A percentile compares a stretch with the other conserved stretches of the same genome.
phyloP scores from a whole-genome alignment of 2,797 vertebrate genomes.

The Tamandua tetradactyla region DNA sequence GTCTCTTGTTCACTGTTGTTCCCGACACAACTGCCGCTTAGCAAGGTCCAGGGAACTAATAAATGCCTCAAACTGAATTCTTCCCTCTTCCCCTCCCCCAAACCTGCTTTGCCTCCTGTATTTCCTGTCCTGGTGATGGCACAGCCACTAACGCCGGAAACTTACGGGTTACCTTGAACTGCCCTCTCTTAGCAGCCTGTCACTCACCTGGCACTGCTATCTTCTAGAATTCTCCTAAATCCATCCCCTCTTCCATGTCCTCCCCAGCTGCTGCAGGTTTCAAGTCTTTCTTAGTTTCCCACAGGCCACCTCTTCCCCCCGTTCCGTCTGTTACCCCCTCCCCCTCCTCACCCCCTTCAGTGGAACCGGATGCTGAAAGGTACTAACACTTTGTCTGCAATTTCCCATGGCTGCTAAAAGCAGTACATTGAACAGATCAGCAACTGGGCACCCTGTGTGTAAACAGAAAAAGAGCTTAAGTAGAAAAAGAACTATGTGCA shows the following conservation, averaged over 20 bases:
- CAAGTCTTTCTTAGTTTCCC: background rate
- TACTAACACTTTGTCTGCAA: background rate
- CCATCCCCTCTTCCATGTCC: background rate
- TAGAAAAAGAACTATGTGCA: slow-evolving; percentile 28
- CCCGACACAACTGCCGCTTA: background rate
- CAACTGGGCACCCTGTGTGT: background rate
- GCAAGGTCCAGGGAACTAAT: slow-evolving; percentile 15
- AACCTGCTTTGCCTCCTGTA: background rate
- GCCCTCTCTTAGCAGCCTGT: background rate
- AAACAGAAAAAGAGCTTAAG: slow-evolving; percentile 44
- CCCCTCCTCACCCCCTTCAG: background rate
- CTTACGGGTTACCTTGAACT: background rate
- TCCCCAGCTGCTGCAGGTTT: background rate
- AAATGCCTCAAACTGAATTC: background rate
- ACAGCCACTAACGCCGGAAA: background rate
- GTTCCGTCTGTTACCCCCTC: background rate
- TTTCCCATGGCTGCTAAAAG: slow-evolving; percentile 9
- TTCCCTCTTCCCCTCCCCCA: slow-evolving; percentile 6
- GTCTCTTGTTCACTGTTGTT: background rate
- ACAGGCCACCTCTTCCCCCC: background rate
- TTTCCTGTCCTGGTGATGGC: slow-evolving; percentile 33
- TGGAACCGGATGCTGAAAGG: background rate
- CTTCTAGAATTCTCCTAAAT: background rate
- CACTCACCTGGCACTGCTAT: background rate
- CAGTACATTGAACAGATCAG: background rate